Percentiles rank a stretch among this genome's conserved stretches.
These are phyloP conservation scores for Oreochromis niloticus DNA, from an alignment of 2,113 vertebrate species.

Conservation along the genomic window DNA sequence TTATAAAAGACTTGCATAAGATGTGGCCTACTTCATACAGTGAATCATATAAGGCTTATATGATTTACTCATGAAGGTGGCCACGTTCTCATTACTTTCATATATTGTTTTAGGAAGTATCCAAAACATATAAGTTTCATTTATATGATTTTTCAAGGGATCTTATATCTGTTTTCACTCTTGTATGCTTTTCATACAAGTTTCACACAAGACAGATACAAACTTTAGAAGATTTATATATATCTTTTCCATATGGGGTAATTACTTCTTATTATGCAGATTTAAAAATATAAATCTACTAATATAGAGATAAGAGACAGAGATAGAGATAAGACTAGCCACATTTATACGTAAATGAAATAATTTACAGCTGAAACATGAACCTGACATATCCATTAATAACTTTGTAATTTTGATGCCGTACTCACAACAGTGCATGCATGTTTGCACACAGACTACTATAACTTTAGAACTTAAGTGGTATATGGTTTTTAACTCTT, in stretches of 20 bases:
- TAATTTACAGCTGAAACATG: background rate
- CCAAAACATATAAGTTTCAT: too few species aligned
- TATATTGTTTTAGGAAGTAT: too few species aligned
- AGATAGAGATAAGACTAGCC: background rate
- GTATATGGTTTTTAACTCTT: background rate
- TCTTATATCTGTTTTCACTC: too few species aligned
- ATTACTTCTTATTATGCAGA: background rate
- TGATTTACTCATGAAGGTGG: too few species aligned
- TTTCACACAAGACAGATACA: too few species aligned
- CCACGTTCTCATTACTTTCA: too few species aligned
- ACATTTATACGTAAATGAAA: background rate
- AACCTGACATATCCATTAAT: background rate
- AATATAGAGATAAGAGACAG: background rate
- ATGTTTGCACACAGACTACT: background rate
- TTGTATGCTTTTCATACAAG: too few species aligned
- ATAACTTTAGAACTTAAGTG: background rate
- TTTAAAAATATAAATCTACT: background rate
- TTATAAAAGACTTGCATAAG: too few species aligned
- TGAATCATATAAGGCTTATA: too few species aligned
- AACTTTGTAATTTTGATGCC: background rate
- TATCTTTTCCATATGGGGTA: rapidly evolving
- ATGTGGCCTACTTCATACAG: too few species aligned
- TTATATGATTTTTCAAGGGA: too few species aligned
- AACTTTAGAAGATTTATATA: too few species aligned
- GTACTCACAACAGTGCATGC: background rate